A percentile compares a stretch with the other conserved stretches of the same genome.
These are phyloP conservation scores for Plemyria rubiginata DNA, from an alignment of 2,888 invertebrate species.

Conservation along the genomic window DNA sequence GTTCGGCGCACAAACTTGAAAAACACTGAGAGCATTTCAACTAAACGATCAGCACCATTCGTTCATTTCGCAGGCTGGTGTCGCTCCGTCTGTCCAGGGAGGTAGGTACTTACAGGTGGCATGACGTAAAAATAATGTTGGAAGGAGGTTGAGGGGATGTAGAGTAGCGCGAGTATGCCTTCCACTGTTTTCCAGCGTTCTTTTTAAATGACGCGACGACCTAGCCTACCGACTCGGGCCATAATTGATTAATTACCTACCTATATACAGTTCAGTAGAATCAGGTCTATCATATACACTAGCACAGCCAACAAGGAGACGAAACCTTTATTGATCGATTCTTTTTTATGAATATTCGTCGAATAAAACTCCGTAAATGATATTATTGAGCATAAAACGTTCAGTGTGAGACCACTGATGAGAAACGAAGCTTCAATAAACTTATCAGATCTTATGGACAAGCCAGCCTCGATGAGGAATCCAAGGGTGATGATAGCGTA, in stretches of 20 bases:
- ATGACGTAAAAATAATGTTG: too few species aligned
- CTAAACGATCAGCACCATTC: too few species aligned
- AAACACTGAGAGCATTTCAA: too few species aligned
- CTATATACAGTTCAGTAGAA: conserved; percentile 30
- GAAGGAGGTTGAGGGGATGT: too few species aligned
- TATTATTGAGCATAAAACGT: conserved; percentile 45
- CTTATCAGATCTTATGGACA: conserved; percentile 47
- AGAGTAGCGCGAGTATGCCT: too few species aligned
- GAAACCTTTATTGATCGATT: conserved; percentile 54
- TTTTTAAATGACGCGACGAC: too few species aligned
- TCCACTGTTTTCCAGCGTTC: too few species aligned
- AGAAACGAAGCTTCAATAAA: conserved; percentile 51
- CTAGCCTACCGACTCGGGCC: too few species aligned
- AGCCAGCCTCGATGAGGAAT: conserved; percentile 58
- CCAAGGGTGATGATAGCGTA: conserved; percentile 56
- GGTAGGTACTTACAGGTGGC: too few species aligned
- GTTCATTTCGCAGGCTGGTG: too few species aligned
- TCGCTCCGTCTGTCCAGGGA: too few species aligned
- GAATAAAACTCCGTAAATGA: conserved; percentile 50
- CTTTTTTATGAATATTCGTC: conserved; percentile 23
- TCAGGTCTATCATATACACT: conserved; percentile 53
- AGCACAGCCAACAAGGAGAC: conserved; percentile 48
- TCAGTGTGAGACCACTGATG: conserved; percentile 46
- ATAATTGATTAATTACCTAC: background rate
- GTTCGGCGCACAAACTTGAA: too few species aligned